Evolutionary conservation across 2,113 vertebrate genomes (phyloP), one percentile per base, ranked within the genome.

Genomic region (Prochilodus magdalenae): DNA sequence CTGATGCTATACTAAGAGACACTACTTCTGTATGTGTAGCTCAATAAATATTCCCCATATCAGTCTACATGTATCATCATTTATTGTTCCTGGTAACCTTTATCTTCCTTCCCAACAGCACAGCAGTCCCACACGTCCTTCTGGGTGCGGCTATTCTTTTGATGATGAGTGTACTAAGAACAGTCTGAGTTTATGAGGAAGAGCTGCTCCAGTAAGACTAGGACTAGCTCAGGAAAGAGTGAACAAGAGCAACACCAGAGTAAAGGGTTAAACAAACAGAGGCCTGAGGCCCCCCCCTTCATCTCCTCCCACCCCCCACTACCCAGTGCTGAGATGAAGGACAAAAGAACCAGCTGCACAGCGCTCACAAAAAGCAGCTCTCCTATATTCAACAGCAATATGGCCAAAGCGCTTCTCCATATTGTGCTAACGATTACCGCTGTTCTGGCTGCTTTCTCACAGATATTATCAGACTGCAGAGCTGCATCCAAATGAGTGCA

Each of bases 321-420:
- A 36, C 3, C 30, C 22, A 22, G 11, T 3, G 7, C 5, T n/a
- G 15, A 33, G 66, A 20, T 36, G 65, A 67, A 26, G 24, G 29
- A 67, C 65, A 67, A 70, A n/a, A 70, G 66, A 11, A 44, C 7
- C 66, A 70, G 66, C 66, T 70, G 66, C 66, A 40, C 22, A 70
- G 66, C 22, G 66, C 20, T 44, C 66, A 70, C 66, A 70, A 70
- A n/a, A 44, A 70, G 66, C n/a, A 70, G 40, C 33, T 24, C 66
- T 36, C 22, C n/a, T 44, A 70, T 44, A 70, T 40, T 70, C 33
- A 70, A 44, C 33, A 70, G 66, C 66, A 44, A 24, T 44, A 14
- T 5, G 66, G 22, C 20, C 66, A 44, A 24, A 24, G 36, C 12
- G n/a, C 66, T 40, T 3, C 22, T 70, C 40, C 66, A 44, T 44